Base-by-base conservation (phyloP, 2,888 invertebrate genomes). In the Schizaphis graminum region DNA sequence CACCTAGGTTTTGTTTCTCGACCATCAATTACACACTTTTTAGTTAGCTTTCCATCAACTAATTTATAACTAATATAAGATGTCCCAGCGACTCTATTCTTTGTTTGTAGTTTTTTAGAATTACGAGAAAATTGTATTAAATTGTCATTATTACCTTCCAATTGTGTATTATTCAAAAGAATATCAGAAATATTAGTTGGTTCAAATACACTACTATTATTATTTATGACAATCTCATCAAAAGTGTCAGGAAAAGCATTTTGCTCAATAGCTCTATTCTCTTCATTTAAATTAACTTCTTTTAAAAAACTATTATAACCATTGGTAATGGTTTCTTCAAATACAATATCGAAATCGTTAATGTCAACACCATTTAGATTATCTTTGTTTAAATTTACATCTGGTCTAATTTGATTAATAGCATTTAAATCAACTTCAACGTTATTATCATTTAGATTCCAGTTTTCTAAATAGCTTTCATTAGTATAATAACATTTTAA, bases 401-500 rank as follows among this genome's bases (percentile, higher is more conserved):
- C 8, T 44, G 21, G 26, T 44, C 85, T 85, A 44, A 44, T 26
- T 85, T 85, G 44, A 85, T 85, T 85, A 85, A 85, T 44, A 13
- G 85, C 44, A 85, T 85, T 85, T 16, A 85, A 85, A 85, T 85
- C 85, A 85, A 85, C 85, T 85, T 44, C 85, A 10, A 44, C 85
- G 44, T 85, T 85, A 85, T 26, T 26, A 24, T 85, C 41, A 85
- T 85, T 85, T 44, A 85, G 0, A 85, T 44, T 2, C 85, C 44
- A 85, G 16, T 85, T 85, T 85, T 85, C 85, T 5, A 24, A 11
- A 85, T 85, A 85, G 5, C 16, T 85, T 24, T 85, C 26, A 85
- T 85, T n/a, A n/a, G n/a, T 85, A 44, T 2, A 8, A 85, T 85
- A 47, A 47, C 5, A 47, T 47, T 47, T 24, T 85, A 13, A 44